Evolutionary conservation across 2,888 invertebrate species (phyloP), one percentile per base, ranked within the genome.

Genomic region (Drosophila recens): DNA sequence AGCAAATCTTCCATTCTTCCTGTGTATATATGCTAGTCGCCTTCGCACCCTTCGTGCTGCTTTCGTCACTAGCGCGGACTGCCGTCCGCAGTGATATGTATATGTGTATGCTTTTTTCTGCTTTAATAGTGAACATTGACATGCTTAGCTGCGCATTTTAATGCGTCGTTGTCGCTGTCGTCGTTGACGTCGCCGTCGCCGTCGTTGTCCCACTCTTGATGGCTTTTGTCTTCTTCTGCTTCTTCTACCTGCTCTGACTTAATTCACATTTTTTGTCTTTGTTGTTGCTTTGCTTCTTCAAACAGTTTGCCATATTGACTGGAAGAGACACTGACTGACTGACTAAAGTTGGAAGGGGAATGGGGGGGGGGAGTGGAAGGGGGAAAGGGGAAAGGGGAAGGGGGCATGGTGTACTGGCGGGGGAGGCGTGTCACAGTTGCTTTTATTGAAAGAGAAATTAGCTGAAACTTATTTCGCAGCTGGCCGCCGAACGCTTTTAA

Each of bases 391-490:
- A 20, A 1, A 23, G 62, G 45, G 49, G 36, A 10, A 1, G 8
- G 36, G 11, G 33, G 9, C 10, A 1, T 13, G 20, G 2, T 1
- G 15, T 4, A 3, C 4, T 13, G 8, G 15, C 9, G 57, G 15
- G 8, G 61, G 20, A 45, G 75, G 61, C 64, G 59, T 70, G 69
- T 67, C 62, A 64, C 67, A 52, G 69, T 43, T 64, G 68, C 58
- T 72, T 75, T 82, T 85, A 84, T 87, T 85, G 86, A 87, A 85
- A 87, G 90, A 85, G 84, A 85, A 85, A 85, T 85, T 89, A 89
- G 86, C 72, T 81, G 75, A 87, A 89, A 84, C 81, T 89, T 73
- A 86, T 62, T 73, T 71, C 57, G 70, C 83, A 77, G 85, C 57
- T 82, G 72, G 68, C 43, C 73, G 63, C 45, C 73, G n/a, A 51